Percentiles rank a stretch among this genome's conserved stretches.
Conservation (phyloP, 1,140 invertebrate genomes). For the Geopemphigus sp. region DNA sequence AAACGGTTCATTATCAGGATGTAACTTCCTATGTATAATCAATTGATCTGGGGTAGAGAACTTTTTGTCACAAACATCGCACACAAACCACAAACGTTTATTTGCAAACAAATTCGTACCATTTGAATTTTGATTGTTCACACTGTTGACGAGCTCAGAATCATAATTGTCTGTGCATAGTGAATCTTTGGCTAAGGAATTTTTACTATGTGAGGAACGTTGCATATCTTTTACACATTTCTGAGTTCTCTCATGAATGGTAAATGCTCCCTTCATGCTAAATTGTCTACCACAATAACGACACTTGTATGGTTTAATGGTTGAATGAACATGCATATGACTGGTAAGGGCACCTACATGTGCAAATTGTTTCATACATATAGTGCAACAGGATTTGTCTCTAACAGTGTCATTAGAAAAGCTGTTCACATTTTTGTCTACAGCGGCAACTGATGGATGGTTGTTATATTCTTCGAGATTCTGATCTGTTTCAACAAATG, state of each 20-base stretch:
- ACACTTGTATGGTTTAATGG: not conserved
- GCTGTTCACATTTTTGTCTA: not conserved
- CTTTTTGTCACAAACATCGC: conserved; percentile 17
- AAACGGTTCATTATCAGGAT: not conserved
- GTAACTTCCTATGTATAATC: not conserved
- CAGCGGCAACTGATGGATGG: not conserved
- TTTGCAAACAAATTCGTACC: not conserved
- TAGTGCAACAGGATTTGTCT: not conserved
- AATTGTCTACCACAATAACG: not conserved
- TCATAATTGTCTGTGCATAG: too few species aligned
- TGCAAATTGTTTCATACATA: not conserved
- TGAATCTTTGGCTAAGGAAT: too few species aligned
- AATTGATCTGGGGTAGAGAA: conserved; percentile 1
- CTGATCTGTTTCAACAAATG: not conserved
- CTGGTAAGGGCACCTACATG: not conserved
- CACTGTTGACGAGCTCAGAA: not conserved
- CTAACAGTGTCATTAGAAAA: not conserved
- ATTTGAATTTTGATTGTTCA: not conserved
- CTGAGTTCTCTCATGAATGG: not conserved
- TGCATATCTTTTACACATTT: not conserved
- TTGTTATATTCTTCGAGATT: not conserved
- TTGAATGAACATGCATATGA: not conserved
- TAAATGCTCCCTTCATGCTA: not conserved
- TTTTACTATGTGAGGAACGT: too few species aligned
- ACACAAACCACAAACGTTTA: not conserved